These are phyloP conservation scores for Tetrapedia diversipes DNA, from an alignment of 2,888 invertebrate genomes.

Conservation along the genomic window DNA sequence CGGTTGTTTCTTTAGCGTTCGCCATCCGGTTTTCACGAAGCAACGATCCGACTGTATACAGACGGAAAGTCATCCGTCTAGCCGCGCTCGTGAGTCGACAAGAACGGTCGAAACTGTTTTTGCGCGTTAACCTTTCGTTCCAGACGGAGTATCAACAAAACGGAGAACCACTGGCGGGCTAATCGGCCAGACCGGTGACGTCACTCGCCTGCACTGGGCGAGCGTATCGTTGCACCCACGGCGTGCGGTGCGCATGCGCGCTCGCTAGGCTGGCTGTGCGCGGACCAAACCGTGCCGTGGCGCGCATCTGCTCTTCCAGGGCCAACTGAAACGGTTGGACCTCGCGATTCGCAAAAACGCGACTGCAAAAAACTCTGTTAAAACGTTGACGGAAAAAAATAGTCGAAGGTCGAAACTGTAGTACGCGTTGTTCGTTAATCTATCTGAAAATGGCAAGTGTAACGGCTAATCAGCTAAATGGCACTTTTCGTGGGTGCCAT, in stretches of 20 bases:
- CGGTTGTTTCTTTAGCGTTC: not conserved
- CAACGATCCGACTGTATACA: not conserved
- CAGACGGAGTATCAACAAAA: constrained; percentile 73
- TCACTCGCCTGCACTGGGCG: constrained; percentile 63
- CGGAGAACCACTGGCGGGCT: constrained; percentile 76
- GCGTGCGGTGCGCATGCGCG: constrained; percentile 34
- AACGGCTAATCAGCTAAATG: constrained; percentile 1
- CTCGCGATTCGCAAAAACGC: too few relatives aligned
- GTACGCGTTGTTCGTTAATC: not conserved
- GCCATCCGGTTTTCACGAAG: constrained; percentile 13
- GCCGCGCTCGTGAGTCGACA: constrained; percentile 3
- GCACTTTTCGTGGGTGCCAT: not conserved
- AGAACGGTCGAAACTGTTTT: constrained; percentile 42
- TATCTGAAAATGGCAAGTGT: not conserved
- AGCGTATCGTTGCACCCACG: constrained; percentile 61
- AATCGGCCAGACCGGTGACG: constrained; percentile 69
- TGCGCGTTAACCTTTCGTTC: constrained; percentile 63
- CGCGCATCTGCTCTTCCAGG: constrained; percentile 3
- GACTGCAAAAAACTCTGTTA: not conserved
- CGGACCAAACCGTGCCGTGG: constrained; percentile 13
- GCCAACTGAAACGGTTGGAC: not conserved
- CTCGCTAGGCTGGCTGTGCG: constrained; percentile 8
- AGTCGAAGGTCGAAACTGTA: not conserved
- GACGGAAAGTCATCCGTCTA: constrained; percentile 21
- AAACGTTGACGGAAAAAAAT: not conserved